Evolutionary conservation across 2,888 invertebrate species (phyloP).

Genomic region (Maniola hyperantus): DNA sequence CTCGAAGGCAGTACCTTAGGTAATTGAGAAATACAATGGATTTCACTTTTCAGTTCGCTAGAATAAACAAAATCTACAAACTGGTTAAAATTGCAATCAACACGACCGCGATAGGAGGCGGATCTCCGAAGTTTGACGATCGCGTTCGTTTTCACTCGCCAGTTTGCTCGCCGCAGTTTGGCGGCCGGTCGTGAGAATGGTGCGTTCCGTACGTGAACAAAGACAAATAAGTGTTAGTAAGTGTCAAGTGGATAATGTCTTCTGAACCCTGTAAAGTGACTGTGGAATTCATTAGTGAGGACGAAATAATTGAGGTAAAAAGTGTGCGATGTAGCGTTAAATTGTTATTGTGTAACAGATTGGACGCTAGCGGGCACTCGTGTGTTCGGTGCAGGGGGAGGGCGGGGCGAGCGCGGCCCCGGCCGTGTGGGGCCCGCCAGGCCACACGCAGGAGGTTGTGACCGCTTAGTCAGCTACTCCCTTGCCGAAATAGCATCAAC

Average conservation of each 20-base stretch:
- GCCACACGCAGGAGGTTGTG: slow-evolving; percentile 84
- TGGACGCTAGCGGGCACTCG: slow-evolving; percentile 80
- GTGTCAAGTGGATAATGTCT: slow-evolving; percentile 79
- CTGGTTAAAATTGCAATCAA: slow-evolving; percentile 52
- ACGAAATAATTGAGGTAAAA: slow-evolving; percentile 76
- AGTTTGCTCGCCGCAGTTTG: slow-evolving; percentile 80
- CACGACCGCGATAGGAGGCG: slow-evolving; percentile 79
- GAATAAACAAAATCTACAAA: slow-evolving; percentile 40
- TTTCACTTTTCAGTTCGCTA: slow-evolving; percentile 6
- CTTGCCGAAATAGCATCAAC: slow-evolving; percentile 65
- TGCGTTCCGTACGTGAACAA: slow-evolving; percentile 76
- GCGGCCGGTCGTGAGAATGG: slow-evolving; percentile 81
- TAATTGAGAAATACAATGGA: not conserved
- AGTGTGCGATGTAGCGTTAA: slow-evolving; percentile 61
- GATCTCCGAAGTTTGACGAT: slow-evolving; percentile 77
- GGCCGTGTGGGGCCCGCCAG: slow-evolving; percentile 83
- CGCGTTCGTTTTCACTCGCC: slow-evolving; percentile 62
- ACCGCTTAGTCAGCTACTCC: slow-evolving; percentile 81
- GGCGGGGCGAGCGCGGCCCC: slow-evolving; percentile 81
- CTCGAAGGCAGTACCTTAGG: slow-evolving; percentile 11
- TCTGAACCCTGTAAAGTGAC: slow-evolving; percentile 77
- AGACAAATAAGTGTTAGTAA: slow-evolving; percentile 71
- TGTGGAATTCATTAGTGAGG: slow-evolving; percentile 79
- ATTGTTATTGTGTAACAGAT: slow-evolving; percentile 78
- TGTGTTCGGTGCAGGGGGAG: slow-evolving; percentile 79